These are phyloP conservation scores for Lepidochrysops patricia DNA, from an alignment of 2,888 invertebrate genomes.

Conservation along the genomic window DNA sequence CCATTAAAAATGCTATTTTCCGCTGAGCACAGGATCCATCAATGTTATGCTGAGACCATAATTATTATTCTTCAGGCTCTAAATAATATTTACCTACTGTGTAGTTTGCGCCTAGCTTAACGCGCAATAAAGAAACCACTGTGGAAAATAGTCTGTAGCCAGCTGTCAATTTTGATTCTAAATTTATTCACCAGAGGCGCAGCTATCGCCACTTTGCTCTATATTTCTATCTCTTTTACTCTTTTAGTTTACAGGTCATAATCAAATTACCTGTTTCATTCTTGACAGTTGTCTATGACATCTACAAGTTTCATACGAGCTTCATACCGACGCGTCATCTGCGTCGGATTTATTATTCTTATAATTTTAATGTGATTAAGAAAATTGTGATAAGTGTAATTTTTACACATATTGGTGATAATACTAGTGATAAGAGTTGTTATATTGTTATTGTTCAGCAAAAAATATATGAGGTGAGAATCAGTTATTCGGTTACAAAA, in stretches of 20 bases:
- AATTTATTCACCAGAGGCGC: slow-evolving; percentile 9
- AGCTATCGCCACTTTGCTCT: slow-evolving; percentile 6
- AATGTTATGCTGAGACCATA: too few species aligned
- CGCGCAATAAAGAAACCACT: too few species aligned
- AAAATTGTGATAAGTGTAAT: slow-evolving; percentile 73
- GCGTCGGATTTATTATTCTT: slow-evolving; percentile 66
- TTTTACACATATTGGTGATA: slow-evolving; percentile 71
- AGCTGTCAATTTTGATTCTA: background rate
- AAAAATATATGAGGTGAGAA: slow-evolving; percentile 65
- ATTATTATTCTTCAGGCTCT: background rate
- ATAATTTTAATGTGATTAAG: slow-evolving; percentile 61
- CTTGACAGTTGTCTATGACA: slow-evolving; percentile 33
- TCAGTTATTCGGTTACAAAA: slow-evolving; percentile 34
- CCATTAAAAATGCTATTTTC: too few species aligned
- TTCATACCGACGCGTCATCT: slow-evolving; percentile 64
- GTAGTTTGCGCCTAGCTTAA: too few species aligned
- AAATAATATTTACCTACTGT: background rate
- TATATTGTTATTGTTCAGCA: slow-evolving; percentile 64
- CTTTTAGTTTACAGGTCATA: background rate
- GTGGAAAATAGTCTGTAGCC: background rate
- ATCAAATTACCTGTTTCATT: slow-evolving; percentile 3
- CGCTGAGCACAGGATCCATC: too few species aligned
- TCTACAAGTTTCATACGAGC: slow-evolving; percentile 55
- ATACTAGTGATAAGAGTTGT: slow-evolving; percentile 69
- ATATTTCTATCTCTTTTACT: slow-evolving; percentile 8